phyloP scores from a whole-genome alignment of 2,888 invertebrate species.

The Nycteola revayana region DNA sequence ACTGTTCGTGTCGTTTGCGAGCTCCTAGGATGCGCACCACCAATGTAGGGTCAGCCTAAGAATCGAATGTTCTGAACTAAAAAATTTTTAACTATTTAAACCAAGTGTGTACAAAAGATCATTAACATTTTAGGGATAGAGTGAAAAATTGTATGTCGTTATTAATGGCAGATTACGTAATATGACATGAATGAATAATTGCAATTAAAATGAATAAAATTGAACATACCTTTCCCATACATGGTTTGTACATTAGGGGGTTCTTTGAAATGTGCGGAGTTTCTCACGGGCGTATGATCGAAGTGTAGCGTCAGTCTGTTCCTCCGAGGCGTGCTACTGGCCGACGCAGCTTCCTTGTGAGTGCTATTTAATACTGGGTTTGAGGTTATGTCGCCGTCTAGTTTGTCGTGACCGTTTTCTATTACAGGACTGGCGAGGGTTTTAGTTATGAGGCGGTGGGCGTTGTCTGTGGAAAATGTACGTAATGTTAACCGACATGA shows the following conservation, averaged over 20 bases:
- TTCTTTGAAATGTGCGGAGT: slow-evolving; percentile 89
- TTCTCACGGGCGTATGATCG: slow-evolving; percentile 86
- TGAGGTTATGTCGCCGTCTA: slow-evolving; percentile 54
- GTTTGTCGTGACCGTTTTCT: slow-evolving; percentile 64
- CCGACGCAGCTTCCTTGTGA: slow-evolving; percentile 57
- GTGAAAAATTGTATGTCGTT: too few relatives aligned
- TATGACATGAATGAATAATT: too few relatives aligned
- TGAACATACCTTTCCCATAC: slow-evolving; percentile 74
- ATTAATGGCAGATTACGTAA: too few relatives aligned
- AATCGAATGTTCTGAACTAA: too few relatives aligned
- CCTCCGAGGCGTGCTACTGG: slow-evolving; percentile 78
- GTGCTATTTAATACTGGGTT: slow-evolving; percentile 36
- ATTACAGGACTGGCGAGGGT: slow-evolving; percentile 57
- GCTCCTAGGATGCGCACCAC: too few relatives aligned
- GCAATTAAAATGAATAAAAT: too few relatives aligned
- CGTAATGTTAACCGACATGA: too few relatives aligned
- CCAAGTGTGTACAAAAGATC: too few relatives aligned
- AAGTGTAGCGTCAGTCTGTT: slow-evolving; percentile 88
- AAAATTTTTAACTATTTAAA: too few relatives aligned
- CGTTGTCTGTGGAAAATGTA: slow-evolving; percentile 90
- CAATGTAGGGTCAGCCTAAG: too few relatives aligned
- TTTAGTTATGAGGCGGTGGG: slow-evolving; percentile 85
- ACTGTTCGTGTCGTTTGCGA: too few relatives aligned
- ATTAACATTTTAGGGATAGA: too few relatives aligned
- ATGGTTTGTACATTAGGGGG: slow-evolving; percentile 71